phyloP scores from a whole-genome alignment of 2,888 invertebrate genomes.

The Ptychoptera contaminata region DNA sequence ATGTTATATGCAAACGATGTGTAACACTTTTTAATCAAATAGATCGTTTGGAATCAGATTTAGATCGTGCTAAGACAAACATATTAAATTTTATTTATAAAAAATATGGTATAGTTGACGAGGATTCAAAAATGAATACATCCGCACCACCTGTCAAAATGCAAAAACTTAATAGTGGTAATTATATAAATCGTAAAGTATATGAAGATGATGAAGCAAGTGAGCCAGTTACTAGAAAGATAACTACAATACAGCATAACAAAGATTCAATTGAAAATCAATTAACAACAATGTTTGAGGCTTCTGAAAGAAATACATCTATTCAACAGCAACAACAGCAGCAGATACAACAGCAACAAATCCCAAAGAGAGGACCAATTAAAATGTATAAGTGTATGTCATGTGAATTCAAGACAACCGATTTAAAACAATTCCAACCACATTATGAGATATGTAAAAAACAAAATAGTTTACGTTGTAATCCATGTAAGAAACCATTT shows the following conservation, averaged over 20 bases:
- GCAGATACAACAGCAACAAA: conserved; percentile 13
- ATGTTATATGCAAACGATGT: conserved; percentile 32
- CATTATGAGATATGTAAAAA: conserved; percentile 30
- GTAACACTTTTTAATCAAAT: conserved; percentile 31
- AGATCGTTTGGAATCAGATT: conserved; percentile 33
- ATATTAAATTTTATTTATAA: conserved; percentile 27
- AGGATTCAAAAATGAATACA: conserved; percentile 11
- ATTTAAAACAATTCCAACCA: conserved; percentile 29
- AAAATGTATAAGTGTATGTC: conserved; percentile 31
- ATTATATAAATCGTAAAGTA: conserved; percentile 14
- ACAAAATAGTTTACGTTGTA: conserved; percentile 23
- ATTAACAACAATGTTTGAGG: conserved; percentile 14
- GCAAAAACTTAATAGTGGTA: conserved; percentile 25
- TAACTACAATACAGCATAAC: conserved; percentile 10
- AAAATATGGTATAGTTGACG: conserved; percentile 29
- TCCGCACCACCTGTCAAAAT: conserved; percentile 26
- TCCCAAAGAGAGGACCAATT: conserved; percentile 17
- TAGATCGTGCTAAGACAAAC: conserved; percentile 28
- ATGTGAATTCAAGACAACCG: conserved; percentile 31
- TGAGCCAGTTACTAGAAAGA: conserved; percentile 16
- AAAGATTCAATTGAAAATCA: conserved; percentile 16
- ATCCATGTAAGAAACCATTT: conserved; percentile 29
- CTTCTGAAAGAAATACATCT: conserved; percentile 13
- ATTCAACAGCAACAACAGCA: conserved; percentile 14
- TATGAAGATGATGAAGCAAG: conserved; percentile 12